phyloP scores from a whole-genome alignment of 2,113 vertebrate species.

The Capreolus pygargus region DNA sequence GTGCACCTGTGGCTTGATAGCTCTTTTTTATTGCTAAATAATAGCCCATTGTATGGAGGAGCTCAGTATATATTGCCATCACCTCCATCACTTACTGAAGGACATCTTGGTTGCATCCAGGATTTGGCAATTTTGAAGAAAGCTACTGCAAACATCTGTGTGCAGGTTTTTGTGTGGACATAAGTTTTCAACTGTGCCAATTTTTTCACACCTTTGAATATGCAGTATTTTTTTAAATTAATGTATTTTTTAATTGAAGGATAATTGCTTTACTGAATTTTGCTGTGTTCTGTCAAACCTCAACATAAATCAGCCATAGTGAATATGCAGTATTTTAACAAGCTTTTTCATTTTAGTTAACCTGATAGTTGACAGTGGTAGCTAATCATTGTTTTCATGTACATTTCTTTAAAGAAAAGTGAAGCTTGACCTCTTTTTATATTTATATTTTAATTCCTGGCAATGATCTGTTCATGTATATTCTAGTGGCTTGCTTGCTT shows the following conservation, averaged over 20 bases:
- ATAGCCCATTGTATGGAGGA: neutral
- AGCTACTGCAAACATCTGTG: neutral
- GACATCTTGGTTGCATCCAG: neutral
- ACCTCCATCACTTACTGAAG: neutral
- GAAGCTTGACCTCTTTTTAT: neutral
- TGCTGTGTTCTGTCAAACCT: neutral
- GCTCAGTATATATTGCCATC: neutral
- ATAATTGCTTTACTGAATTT: neutral
- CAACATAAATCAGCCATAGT: neutral
- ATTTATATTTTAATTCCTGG: constrained; percentile 27
- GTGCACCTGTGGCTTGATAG: neutral
- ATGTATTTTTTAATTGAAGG: neutral
- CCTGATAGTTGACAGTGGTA: neutral
- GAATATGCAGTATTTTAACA: neutral
- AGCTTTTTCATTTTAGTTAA: neutral
- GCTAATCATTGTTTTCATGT: neutral
- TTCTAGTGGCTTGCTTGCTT: neutral
- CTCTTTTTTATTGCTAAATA: neutral
- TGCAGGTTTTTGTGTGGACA: neutral
- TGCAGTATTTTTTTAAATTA: neutral
- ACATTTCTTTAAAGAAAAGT: neutral
- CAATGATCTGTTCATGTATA: neutral
- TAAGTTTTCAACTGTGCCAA: neutral
- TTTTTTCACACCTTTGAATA: neutral
- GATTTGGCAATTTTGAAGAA: neutral